Evolutionary conservation across 2,797 vertebrate genomes (phyloP).

Genomic region (Passerculus sandwichensis): DNA sequence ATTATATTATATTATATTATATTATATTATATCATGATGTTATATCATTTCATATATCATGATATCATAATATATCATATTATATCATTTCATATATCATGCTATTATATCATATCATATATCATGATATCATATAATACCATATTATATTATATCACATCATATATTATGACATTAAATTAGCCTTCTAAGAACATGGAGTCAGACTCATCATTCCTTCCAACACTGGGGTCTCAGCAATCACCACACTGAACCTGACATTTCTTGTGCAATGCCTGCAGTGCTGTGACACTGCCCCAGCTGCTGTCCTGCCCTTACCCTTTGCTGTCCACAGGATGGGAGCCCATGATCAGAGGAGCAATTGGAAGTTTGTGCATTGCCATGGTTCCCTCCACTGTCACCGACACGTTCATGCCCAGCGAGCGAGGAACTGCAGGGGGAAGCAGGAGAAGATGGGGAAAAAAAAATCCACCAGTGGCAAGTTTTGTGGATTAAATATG

Average conservation of each 20-base stretch:
- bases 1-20: too few relatives aligned
- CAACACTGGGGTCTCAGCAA: too few relatives aligned
- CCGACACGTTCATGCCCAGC: constrained; percentile 90
- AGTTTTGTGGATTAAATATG: neutral
- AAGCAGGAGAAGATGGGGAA: neutral
- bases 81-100: too few relatives aligned
- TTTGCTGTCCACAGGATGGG: constrained; percentile 96
- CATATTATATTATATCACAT: too few relatives aligned
- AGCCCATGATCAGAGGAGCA: constrained; percentile 94
- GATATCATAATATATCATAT: too few relatives aligned
- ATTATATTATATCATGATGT: too few relatives aligned
- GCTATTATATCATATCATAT: too few relatives aligned
- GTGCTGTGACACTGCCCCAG: neutral
- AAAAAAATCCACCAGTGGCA: neutral
- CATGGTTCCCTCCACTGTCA: constrained; percentile 93
- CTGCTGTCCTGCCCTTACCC: constrained; percentile 80
- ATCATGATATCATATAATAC: too few relatives aligned
- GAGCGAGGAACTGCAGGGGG: constrained; percentile 84
- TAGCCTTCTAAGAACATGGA: too few relatives aligned
- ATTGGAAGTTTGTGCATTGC: constrained; percentile 94
- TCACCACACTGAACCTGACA: neutral
- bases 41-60: too few relatives aligned
- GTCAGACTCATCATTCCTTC: too few relatives aligned
- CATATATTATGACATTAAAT: too few relatives aligned
- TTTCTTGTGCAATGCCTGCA: neutral